Base-by-base conservation (phyloP, 2,113 vertebrate species). In the Neopipo cinnamomea region DNA sequence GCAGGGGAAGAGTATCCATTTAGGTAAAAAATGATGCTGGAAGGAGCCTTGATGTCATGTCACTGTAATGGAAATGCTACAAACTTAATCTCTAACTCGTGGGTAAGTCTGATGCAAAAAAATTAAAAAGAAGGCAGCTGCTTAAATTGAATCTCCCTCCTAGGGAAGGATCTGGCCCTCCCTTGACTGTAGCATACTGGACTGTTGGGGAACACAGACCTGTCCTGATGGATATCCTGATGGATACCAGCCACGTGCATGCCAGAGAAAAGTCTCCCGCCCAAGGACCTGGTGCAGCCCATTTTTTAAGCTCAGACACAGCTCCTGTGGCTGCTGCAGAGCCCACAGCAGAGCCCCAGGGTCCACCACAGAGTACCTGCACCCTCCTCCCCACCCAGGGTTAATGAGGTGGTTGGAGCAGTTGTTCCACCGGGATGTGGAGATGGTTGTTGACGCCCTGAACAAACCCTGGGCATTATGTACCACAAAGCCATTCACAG, bases 391-490 rank as follows among this genome's bases (percentile, higher is more conserved):
- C 33, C 35, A 8, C 1, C 18, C 37, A 2, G 66, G 50, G 39
- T 5, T 53, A 52, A 27, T 0, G 2, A 4, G 13, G 5, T 41
- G 13, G 11, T 49, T 0, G 5, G 30, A 46, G 63, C 0, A 7
- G 37, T 25, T 61, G 55, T 62, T 71, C 55, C 56, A 11, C 28
- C 6, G 25, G 74, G 80, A 25, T 16, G 27, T 3, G 47, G 28
- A 55, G 61, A 17, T 0, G 12, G n/a, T 58, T 61, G 35, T 49
- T 53, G 49, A 62, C 2, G 3, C 44, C 63, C 59, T 30, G 59
- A 91, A 49, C 80, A 85, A 72, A n/a, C 15, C 74, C 27, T 2
- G 50, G 16, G 66, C 44, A 18, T 79, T 49, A 1, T 15, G 66
- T 12, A 5, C 61, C 1, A 5, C 62, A 9, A 62, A 65, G 70